Conservation (phyloP, 2,797 vertebrate genomes). For the Dermochelys coriacea region DNA sequence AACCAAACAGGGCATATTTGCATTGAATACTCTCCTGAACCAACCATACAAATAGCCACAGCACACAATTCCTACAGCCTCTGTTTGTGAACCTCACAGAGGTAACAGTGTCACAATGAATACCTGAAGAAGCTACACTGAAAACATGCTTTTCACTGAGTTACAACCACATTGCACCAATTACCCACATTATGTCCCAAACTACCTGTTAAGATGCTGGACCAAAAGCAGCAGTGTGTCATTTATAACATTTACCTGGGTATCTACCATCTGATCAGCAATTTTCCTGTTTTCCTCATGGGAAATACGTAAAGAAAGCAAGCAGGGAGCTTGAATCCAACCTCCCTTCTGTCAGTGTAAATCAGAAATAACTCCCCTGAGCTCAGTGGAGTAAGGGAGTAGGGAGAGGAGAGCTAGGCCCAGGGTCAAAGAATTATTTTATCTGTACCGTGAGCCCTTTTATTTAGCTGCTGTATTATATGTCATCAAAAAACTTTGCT, state of each 20-base stretch:
- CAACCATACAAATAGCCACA: neutral
- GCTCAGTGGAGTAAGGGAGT: neutral
- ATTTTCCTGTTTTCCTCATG: neutral
- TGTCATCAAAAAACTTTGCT: neutral
- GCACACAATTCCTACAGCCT: neutral
- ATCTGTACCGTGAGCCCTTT: neutral
- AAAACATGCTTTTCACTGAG: neutral
- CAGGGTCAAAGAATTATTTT: neutral
- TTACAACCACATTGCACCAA: neutral
- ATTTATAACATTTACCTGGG: neutral
- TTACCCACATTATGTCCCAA: neutral
- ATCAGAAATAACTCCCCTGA: neutral
- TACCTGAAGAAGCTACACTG: neutral
- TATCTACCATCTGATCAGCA: neutral
- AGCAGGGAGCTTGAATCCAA: neutral
- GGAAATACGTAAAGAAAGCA: neutral
- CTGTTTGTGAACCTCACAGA: neutral
- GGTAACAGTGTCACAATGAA: neutral
- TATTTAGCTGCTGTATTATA: neutral
- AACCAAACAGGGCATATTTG: neutral
- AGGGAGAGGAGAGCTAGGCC: neutral
- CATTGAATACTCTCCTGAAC: neutral
- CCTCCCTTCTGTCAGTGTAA: rapidly evolving
- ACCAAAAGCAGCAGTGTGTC: neutral
- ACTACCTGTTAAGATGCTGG: neutral